phyloP scores from a whole-genome alignment of 92 coral and sea anemone species.

The Virgularia gustaviana region DNA sequence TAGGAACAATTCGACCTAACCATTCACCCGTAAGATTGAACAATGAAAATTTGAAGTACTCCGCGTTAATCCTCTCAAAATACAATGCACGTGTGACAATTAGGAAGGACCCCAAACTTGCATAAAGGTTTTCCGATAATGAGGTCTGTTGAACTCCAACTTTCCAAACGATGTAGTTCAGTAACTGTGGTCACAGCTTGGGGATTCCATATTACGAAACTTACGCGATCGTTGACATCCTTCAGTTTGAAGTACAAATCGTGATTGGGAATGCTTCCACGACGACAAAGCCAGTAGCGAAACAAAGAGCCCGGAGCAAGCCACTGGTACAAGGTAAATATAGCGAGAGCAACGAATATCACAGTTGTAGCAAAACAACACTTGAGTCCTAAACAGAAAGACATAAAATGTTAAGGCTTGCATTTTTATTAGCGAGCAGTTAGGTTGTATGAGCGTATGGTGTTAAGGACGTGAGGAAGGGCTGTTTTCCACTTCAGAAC shows the following conservation, averaged over 20 bases:
- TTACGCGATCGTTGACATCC: constrained; percentile 5
- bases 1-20: too few relatives aligned
- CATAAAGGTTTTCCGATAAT: too few relatives aligned
- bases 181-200: too few relatives aligned
- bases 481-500: not conserved
- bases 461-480: too few relatives aligned
- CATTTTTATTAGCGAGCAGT: not conserved
- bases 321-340: constrained; percentile 56
- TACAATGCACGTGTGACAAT: too few relatives aligned
- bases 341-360: constrained; percentile 48
- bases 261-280: constrained; percentile 57
- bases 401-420: not conserved
- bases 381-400: constrained; percentile 40
- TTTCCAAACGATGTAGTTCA: too few relatives aligned
- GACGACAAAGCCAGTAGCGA: constrained; percentile 65
- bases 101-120: too few relatives aligned
- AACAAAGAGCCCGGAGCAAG: constrained; percentile 71
- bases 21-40: too few relatives aligned
- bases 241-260: constrained; percentile 42
- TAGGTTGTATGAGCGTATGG: not conserved
- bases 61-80: too few relatives aligned
- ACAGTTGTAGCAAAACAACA: constrained; percentile 52
- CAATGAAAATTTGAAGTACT: too few relatives aligned
- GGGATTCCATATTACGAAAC: too few relatives aligned
- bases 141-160: too few relatives aligned